Percentiles rank a stretch among this genome's conserved stretches.
These are phyloP conservation scores for Drosophila varians DNA, from an alignment of 1,140 invertebrate genomes.

Conservation along the genomic window DNA sequence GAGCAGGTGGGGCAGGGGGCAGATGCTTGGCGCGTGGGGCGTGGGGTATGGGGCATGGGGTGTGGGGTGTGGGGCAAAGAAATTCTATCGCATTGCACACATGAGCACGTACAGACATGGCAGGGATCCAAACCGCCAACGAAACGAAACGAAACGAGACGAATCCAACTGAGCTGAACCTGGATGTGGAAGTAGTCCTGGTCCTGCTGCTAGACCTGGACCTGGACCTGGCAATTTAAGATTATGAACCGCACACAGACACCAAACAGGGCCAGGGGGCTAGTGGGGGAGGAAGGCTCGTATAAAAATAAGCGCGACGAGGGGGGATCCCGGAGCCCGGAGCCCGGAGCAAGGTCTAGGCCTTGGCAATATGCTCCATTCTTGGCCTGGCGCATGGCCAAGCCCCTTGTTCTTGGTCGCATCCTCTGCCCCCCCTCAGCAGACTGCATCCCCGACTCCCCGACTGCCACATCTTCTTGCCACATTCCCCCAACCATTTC, in stretches of 20 bases:
- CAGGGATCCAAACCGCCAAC: constrained; percentile 12
- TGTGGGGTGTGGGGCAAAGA: neutral
- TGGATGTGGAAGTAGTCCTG: neutral
- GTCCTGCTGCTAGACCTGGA: constrained; percentile 2
- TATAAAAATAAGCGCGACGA: neutral
- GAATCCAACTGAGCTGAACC: constrained; percentile 12
- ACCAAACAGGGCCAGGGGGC: constrained; percentile 3
- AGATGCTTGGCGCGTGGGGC: neutral
- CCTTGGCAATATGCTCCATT: constrained; percentile 60
- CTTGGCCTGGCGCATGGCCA: constrained; percentile 59
- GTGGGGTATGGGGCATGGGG: neutral
- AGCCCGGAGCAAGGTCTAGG: constrained; percentile 60
- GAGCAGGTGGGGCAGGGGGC: neutral
- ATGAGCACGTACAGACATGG: constrained; percentile 68
- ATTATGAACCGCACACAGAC: constrained; percentile 77
- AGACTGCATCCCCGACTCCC: neutral
- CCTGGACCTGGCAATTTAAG: constrained; percentile 68
- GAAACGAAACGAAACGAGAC: constrained; percentile 16
- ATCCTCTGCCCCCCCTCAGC: neutral
- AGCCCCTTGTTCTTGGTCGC: constrained; percentile 10
- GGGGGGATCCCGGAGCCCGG: neutral
- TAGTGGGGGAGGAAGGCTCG: too few species aligned
- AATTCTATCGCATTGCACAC: constrained; percentile 79
- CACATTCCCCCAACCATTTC: neutral
- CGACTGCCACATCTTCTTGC: neutral